A percentile compares a stretch with the other conserved stretches of the same genome.
Evolutionary conservation across 2,113 vertebrate species (phyloP).

Genomic region (Chloropsis hardwickii): DNA sequence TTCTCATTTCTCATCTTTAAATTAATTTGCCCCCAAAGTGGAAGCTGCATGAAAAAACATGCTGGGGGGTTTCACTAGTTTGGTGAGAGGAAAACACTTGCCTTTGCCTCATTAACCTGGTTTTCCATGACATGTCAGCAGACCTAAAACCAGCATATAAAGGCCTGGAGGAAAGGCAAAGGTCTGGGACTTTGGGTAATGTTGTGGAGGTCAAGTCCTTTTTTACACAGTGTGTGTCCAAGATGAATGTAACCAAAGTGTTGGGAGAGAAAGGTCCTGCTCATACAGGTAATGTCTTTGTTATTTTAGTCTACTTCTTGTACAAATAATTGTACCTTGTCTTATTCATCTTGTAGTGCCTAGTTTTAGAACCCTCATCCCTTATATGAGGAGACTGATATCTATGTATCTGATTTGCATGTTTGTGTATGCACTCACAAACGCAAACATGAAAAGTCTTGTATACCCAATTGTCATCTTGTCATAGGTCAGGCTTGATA

Average conservation of each 20-base stretch:
- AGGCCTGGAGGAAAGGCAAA: neutral
- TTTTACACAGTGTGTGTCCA: neutral
- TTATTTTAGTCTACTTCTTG: neutral
- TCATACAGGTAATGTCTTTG: neutral
- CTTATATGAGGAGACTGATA: neutral
- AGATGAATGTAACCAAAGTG: neutral
- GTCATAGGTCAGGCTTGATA: neutral
- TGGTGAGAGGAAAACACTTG: neutral
- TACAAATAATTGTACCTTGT: neutral
- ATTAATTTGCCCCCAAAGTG: neutral
- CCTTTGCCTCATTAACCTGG: neutral
- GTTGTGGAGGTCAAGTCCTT: neutral
- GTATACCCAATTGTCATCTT: neutral
- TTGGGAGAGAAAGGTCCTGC: neutral
- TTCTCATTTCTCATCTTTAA: neutral
- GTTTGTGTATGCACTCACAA: neutral
- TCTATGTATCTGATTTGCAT: neutral
- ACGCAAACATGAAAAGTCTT: neutral
- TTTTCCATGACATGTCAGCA: neutral
- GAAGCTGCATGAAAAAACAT: neutral
- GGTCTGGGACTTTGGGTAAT: neutral
- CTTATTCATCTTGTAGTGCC: neutral
- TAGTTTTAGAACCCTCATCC: neutral
- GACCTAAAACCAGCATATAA: neutral
- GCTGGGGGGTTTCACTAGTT: fast-evolving